phyloP scores from a whole-genome alignment of 2,113 vertebrate genomes.

The Tichodroma muraria region DNA sequence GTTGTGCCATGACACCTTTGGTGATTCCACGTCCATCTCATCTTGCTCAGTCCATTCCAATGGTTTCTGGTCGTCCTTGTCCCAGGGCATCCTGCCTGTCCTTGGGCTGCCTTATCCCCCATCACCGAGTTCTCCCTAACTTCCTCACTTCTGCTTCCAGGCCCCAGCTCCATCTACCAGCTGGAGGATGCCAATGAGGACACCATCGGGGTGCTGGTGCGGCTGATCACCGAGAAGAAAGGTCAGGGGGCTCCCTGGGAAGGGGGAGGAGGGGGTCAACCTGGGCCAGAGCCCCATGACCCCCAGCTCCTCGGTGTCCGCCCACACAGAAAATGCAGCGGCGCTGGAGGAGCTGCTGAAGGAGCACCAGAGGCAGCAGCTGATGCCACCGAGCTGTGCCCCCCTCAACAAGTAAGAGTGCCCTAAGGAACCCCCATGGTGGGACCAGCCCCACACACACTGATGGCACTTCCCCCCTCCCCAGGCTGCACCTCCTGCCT shows the following conservation, averaged over 20 bases:
- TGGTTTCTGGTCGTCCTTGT: neutral
- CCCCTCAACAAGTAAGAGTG: conserved; percentile 78
- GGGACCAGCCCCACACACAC: rapidly evolving
- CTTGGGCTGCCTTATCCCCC: neutral
- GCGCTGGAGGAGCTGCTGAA: conserved; percentile 91
- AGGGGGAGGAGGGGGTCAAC: neutral
- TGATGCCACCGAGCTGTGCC: conserved; percentile 59
- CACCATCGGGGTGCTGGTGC: conserved; percentile 91
- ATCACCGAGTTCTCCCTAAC: neutral
- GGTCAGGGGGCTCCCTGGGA: conserved; percentile 57
- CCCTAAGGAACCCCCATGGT: neutral
- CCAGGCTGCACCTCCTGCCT: conserved; percentile 61
- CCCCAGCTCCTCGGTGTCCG: neutral
- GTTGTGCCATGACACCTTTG: rapidly evolving
- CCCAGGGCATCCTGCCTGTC: neutral
- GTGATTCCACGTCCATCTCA: rapidly evolving
- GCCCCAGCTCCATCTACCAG: conserved; percentile 71
- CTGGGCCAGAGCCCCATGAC: rapidly evolving
- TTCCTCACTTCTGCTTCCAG: conserved; percentile 46
- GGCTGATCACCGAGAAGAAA: conserved; percentile 95
- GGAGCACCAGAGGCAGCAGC: conserved; percentile 85
- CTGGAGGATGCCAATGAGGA: conserved; percentile 89
- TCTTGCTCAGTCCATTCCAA: neutral
- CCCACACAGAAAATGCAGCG: conserved; percentile 82
- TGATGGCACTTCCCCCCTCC: neutral